Evolutionary conservation across 1,140 invertebrate genomes (phyloP).

Genomic region (Saccostrea glomerata): DNA sequence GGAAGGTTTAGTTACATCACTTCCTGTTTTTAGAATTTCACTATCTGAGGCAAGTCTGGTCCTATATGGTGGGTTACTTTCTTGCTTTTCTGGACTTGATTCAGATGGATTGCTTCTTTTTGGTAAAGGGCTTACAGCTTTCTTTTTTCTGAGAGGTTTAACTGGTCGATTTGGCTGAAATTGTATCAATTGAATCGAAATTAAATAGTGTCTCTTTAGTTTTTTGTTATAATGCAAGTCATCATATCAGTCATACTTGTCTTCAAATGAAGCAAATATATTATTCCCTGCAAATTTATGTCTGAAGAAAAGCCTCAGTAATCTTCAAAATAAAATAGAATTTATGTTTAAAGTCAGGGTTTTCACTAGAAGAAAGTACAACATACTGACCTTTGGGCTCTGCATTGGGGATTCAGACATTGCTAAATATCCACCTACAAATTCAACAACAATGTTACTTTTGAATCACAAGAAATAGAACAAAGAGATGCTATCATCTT

Average conservation of each 20-base stretch:
- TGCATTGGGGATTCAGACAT: neutral
- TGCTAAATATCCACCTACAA: neutral
- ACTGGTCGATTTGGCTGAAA: neutral
- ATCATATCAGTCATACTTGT: neutral
- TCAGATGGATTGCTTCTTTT: neutral
- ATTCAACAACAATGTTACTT: neutral
- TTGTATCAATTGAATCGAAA: neutral
- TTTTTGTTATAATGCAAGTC: neutral
- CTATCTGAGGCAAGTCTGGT: neutral
- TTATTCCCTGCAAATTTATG: neutral
- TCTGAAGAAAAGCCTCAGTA: neutral
- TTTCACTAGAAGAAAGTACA: neutral
- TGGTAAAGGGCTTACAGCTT: constrained; percentile 6
- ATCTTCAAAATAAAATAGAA: neutral
- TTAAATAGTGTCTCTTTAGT: neutral
- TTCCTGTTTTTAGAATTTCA: neutral
- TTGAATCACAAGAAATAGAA: no score
- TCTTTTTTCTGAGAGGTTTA: constrained; percentile 17
- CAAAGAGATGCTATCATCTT: no score
- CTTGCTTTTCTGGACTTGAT: neutral
- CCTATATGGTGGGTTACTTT: neutral
- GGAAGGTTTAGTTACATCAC: neutral
- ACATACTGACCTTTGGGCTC: neutral
- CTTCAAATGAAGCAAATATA: neutral
- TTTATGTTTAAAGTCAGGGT: neutral